A percentile compares a stretch with the other conserved stretches of the same genome.
Conservation (phyloP, 1,140 invertebrate genomes). For the Drosophila pseudoananassae region DNA sequence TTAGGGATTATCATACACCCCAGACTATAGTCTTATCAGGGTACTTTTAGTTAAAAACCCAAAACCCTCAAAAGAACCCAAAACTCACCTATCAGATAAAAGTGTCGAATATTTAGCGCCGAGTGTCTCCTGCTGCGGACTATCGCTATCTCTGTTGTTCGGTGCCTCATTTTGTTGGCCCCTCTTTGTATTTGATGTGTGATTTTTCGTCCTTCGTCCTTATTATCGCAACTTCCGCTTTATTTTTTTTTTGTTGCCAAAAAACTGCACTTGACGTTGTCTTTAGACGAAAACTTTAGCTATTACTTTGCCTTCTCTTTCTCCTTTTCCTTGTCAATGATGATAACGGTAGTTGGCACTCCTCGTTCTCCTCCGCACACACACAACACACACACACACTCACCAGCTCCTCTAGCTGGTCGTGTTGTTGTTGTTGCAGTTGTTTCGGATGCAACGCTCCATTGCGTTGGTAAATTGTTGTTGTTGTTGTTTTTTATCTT, state of each 20-base stretch:
- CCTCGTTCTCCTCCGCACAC: no score
- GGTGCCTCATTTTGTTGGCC: conserved; percentile 42
- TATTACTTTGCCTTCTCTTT: conserved; percentile 12
- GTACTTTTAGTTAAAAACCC: no score
- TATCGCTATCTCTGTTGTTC: conserved; percentile 15
- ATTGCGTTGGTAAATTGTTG: conserved; percentile 37
- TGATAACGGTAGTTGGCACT: conserved; percentile 46
- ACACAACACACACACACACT: not conserved
- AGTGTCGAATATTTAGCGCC: conserved; percentile 55
- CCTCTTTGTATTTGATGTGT: conserved; percentile 27
- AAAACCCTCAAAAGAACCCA: no score
- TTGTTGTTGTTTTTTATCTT: conserved; percentile 12
- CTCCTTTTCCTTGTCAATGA: not conserved
- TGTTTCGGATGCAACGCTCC: conserved; percentile 65
- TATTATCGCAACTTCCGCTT: conserved; percentile 22
- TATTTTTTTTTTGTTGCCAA: not conserved
- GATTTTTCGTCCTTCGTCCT: conserved; percentile 9
- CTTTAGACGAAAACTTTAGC: conserved; percentile 32
- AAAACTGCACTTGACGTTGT: conserved; percentile 48
- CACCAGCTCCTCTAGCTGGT: conserved; percentile 18
- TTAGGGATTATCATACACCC: no score
- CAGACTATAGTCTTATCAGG: no score
- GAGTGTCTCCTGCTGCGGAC: conserved; percentile 17
- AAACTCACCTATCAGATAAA: conserved; percentile 70
- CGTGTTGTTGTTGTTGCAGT: conserved; percentile 33